phyloP scores from a whole-genome alignment of 2,113 vertebrate species.

The Toxotes jaculatrix region DNA sequence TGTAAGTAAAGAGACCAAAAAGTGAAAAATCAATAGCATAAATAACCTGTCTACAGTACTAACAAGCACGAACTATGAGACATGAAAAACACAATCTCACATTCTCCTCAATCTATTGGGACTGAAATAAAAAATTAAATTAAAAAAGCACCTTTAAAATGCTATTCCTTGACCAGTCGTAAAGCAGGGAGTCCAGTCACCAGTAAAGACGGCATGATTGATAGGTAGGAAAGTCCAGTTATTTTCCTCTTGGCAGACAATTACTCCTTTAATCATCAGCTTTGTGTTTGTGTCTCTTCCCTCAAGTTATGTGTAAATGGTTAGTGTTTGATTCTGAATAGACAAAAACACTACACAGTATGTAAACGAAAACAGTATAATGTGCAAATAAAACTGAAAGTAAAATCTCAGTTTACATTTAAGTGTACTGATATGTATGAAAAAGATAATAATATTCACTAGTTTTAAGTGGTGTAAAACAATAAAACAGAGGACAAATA shows the following conservation, averaged over 20 bases:
- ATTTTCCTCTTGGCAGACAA: not conserved
- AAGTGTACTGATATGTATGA: too few species aligned
- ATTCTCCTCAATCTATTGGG: not conserved
- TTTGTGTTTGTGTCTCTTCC: not conserved
- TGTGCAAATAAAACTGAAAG: too few species aligned
- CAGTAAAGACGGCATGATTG: not conserved
- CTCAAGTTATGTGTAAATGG: not conserved
- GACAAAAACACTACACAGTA: not conserved
- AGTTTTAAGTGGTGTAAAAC: too few species aligned
- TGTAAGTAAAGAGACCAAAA: too few species aligned
- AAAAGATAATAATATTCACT: too few species aligned
- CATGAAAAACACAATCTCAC: not conserved
- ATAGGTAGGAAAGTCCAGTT: not conserved
- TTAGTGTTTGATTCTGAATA: not conserved
- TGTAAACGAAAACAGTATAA: not conserved
- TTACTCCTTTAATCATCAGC: slow-evolving; percentile 5
- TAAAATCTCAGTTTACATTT: too few species aligned
- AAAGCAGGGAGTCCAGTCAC: not conserved
- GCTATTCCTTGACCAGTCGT: not conserved
- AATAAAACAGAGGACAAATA: too few species aligned
- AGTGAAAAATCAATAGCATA: too few species aligned
- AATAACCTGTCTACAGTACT: too few species aligned
- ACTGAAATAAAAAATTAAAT: not conserved
- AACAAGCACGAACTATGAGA: too few species aligned
- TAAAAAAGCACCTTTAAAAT: not conserved